phyloP scores from a whole-genome alignment of 2,113 vertebrate genomes.

The Eurystomus gularis region DNA sequence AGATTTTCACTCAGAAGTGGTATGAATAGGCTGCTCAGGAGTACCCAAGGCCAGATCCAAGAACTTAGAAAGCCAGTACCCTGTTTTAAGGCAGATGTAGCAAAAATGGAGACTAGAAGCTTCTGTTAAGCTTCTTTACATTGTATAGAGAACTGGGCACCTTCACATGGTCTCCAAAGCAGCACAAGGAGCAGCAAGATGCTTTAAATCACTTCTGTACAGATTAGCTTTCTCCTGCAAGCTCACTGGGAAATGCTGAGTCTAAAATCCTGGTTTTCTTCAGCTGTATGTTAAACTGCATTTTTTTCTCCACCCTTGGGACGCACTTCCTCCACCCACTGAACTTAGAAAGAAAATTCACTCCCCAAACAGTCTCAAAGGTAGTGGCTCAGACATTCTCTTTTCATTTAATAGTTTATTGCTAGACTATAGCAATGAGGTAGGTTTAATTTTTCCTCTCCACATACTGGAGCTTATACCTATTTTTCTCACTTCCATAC shows the following conservation, averaged over 20 bases:
- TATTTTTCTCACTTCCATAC: not conserved
- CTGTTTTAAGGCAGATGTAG: not conserved
- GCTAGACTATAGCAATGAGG: not conserved
- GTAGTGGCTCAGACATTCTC: not conserved
- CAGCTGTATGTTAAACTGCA: not conserved
- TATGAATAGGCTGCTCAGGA: not conserved
- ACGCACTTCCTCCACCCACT: not conserved
- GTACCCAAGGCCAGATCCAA: not conserved
- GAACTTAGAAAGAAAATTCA: not conserved
- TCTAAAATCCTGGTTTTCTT: not conserved
- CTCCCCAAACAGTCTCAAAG: not conserved
- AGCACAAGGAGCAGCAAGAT: not conserved
- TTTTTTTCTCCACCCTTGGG: not conserved
- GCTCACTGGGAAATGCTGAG: not conserved
- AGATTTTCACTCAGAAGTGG: not conserved
- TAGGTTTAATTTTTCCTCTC: not conserved
- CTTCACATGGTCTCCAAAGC: not conserved
- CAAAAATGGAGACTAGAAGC: not conserved
- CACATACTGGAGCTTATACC: not conserved
- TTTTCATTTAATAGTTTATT: not conserved
- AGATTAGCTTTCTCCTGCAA: not conserved
- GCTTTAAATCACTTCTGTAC: not conserved
- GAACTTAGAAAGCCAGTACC: not conserved
- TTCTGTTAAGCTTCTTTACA: not conserved
- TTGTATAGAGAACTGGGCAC: accelerated